Evolutionary conservation across 53 echinoderm and acorn worm genomes (phyloP), one percentile per base, ranked within the genome.

Genomic region (Echinarachnius parma): DNA sequence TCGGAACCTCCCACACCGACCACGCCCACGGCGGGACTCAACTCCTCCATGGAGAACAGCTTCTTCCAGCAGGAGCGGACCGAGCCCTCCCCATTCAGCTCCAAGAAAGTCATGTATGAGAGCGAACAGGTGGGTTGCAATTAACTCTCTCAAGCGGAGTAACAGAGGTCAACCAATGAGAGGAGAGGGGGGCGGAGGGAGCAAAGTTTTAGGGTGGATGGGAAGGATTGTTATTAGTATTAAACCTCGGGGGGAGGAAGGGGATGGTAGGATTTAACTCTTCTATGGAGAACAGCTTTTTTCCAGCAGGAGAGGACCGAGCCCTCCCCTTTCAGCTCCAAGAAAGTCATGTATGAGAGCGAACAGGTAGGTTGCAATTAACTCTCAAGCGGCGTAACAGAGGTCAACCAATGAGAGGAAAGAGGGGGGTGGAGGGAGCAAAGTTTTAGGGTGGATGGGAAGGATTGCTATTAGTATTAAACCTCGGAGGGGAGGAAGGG

Each of bases 21-120:
- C 34, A 54, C 45, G 3, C 25, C 25, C 57, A 25, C 57, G 5
- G n/a, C 5, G 4, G 26, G 25, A 5, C 4, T 4, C 11, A 4
- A 5, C 25, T n/a, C 37, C 42, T 37, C 42, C 26, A 80, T 82
- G 79, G 86, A 86, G 36, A 82, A 61, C 22, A 76, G 77, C 33
- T 61, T 52, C 33, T 48, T 61, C 34, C 76, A 84, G 19, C 77
- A 84, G 66, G 81, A 77, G 1, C 57, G 80, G 46, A 66, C 61
- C 1, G 92, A 92, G 61, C 75, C 81, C 44, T 92, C 92, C 2
- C 92, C 92, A 0, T 92, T 92, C 60, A 86, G 87, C 4, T 92
- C 92, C 22, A 92, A 81, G 84, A 71, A 87, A 24, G 87, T 92
- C 87, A 87, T 92, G 87, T 92, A 92, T 72, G 92, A 91, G 46